Percentiles rank a stretch among this genome's conserved stretches.
Conservation (phyloP, 2,113 vertebrate species). For the Gallinago paraguaiae region DNA sequence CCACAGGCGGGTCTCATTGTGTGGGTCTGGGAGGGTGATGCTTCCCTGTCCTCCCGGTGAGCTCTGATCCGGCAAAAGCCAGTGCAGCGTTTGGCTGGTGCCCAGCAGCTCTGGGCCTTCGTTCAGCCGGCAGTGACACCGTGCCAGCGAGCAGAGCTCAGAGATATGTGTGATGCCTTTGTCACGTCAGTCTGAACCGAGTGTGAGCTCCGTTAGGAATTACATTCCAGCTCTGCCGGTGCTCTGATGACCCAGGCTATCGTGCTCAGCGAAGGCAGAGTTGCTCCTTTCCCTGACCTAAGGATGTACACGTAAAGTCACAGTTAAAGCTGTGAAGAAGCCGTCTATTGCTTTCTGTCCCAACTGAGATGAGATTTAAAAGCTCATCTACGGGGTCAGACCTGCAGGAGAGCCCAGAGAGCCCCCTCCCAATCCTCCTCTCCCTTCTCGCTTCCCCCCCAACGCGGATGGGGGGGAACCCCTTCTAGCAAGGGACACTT, state of each 20-base stretch:
- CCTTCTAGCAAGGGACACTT: background rate
- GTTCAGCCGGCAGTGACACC: rapidly evolving
- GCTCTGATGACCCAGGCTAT: rapidly evolving
- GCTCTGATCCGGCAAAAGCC: background rate
- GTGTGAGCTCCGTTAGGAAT: rapidly evolving
- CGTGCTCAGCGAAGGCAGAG: rapidly evolving
- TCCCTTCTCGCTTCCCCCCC: background rate
- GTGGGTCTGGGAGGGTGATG: rapidly evolving
- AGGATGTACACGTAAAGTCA: rapidly evolving
- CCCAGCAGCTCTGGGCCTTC: background rate
- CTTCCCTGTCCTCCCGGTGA: too few relatives aligned
- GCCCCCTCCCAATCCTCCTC: rapidly evolving
- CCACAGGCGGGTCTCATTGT: rapidly evolving
- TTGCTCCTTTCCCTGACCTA: background rate
- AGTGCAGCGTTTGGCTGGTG: rapidly evolving
- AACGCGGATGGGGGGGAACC: rapidly evolving
- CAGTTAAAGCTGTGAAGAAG: background rate
- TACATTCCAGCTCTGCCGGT: rapidly evolving
- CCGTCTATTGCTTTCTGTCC: background rate
- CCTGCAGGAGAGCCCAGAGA: background rate
- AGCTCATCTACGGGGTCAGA: background rate
- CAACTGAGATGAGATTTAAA: background rate
- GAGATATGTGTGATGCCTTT: background rate
- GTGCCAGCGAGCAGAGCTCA: background rate
- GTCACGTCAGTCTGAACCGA: rapidly evolving